A percentile compares a stretch with the other conserved stretches of the same genome.
phyloP scores from a whole-genome alignment of 2,888 invertebrate genomes.

The Phlogophora meticulosa region DNA sequence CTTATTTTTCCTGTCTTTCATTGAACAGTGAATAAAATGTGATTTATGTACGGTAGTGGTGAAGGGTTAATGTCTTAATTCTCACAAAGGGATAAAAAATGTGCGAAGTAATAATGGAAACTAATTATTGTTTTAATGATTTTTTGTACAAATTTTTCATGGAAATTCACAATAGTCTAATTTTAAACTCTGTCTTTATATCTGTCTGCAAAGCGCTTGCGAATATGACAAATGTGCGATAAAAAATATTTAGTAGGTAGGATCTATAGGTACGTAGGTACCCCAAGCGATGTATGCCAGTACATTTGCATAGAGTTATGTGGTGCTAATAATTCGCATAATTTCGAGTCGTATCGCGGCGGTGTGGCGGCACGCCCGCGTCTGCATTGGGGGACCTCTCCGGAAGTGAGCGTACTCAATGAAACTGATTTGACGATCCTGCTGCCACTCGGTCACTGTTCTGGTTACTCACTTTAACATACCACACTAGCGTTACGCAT shows the following conservation, averaged over 20 bases:
- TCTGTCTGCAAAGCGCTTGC: no score
- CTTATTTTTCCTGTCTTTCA: conserved; percentile 1
- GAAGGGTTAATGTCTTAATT: conserved; percentile 30
- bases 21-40: conserved; percentile 2
- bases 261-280: not conserved
- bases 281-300: conserved; percentile 3
- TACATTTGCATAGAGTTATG: conserved; percentile 54
- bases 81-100: conserved; percentile 18
- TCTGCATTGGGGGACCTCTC: conserved; percentile 85
- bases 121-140: no score
- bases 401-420: conserved; percentile 87
- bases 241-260: no score
- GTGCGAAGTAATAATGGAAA: not conserved
- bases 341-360: conserved; percentile 64
- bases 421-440: conserved; percentile 85
- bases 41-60: conserved; percentile 1
- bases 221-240: no score
- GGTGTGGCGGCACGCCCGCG: conserved; percentile 71
- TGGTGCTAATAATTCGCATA: conserved; percentile 65
- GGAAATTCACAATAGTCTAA: no score
- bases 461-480: conserved; percentile 79
- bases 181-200: no score
- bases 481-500: conserved; percentile 48
- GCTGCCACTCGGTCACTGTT: conserved; percentile 88
- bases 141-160: no score